phyloP scores from a whole-genome alignment of 2,888 invertebrate species.

The Megastigmus dorsalis region DNA sequence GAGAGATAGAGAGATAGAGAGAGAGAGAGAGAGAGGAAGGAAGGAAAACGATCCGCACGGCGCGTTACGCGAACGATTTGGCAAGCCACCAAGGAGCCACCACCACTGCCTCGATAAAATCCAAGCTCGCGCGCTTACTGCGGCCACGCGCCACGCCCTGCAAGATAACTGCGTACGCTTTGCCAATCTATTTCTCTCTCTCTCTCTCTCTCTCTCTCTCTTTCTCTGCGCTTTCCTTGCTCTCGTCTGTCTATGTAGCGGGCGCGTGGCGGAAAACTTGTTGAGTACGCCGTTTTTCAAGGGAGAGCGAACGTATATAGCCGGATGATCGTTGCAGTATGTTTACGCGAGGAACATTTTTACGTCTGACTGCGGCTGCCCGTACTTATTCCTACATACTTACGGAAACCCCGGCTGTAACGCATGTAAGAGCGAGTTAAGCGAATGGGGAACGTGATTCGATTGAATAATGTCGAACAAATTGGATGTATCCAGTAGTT shows the following conservation, averaged over 20 bases:
- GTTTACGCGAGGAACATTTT: neutral
- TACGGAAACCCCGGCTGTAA: too few species aligned
- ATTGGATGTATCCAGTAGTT: too few species aligned
- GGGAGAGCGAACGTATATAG: too few species aligned
- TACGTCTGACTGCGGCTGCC: too few species aligned
- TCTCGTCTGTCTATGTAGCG: too few species aligned
- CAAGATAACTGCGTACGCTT: neutral
- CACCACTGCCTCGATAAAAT: constrained; percentile 68
- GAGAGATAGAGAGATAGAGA: constrained; percentile 39
- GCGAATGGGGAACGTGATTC: constrained; percentile 22
- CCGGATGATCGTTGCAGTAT: neutral
- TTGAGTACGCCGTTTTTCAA: constrained; percentile 30
- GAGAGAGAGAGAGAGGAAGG: constrained; percentile 41
- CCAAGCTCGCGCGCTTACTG: constrained; percentile 52
- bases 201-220: neutral
- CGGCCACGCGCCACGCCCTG: constrained; percentile 33
- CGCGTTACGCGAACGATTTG: constrained; percentile 79
- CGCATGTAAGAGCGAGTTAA: neutral
- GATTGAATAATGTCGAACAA: constrained; percentile 12
- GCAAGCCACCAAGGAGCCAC: constrained; percentile 77
- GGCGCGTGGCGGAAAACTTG: constrained; percentile 18
- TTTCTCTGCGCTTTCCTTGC: too few species aligned
- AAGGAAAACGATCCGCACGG: constrained; percentile 18
- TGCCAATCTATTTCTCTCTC: constrained; percentile 22
- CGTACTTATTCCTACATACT: neutral